Percentiles rank a stretch among this genome's conserved stretches.
Evolutionary conservation across 92 coral and sea anemone species (phyloP).

Genomic region (Zoanthus solanderi): DNA sequence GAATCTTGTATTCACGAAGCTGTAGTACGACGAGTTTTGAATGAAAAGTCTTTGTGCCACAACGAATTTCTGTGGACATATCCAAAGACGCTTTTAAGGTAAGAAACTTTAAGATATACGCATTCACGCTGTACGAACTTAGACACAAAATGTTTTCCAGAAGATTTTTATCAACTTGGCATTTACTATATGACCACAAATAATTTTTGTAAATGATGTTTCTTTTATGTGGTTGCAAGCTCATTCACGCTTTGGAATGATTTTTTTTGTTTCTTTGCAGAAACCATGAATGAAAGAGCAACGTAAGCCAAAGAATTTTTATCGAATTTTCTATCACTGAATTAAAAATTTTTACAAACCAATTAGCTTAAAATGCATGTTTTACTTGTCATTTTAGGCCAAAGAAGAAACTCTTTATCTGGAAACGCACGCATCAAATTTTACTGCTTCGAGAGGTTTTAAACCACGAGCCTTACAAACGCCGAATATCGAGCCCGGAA

Average conservation of each 20-base stretch:
- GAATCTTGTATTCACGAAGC: slow-evolving; percentile 22
- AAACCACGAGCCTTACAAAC: slow-evolving; percentile 49
- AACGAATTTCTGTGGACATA: slow-evolving; percentile 10
- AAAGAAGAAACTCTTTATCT: slow-evolving; percentile 56
- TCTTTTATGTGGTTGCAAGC: slow-evolving; percentile 37
- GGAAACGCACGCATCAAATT: slow-evolving; percentile 58
- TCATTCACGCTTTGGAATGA: not conserved
- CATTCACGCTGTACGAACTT: slow-evolving; percentile 22
- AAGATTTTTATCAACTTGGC: slow-evolving; percentile 18
- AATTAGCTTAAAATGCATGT: slow-evolving; percentile 6
- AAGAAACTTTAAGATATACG: slow-evolving; percentile 32
- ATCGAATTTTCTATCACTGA: slow-evolving; percentile 1
- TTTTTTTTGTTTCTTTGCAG: slow-evolving; percentile 7
- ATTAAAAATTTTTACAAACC: slow-evolving; percentile 13
- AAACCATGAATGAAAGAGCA: slow-evolving; percentile 26
- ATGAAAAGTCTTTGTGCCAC: slow-evolving; percentile 20
- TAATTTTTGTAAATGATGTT: slow-evolving; percentile 16
- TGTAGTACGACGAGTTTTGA: slow-evolving; percentile 39
- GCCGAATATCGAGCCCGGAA: slow-evolving; percentile 38
- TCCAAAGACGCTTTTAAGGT: slow-evolving; percentile 15
- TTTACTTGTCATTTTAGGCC: slow-evolving; percentile 32
- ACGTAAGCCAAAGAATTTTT: slow-evolving; percentile 7
- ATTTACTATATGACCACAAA: slow-evolving; percentile 22
- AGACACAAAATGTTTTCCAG: slow-evolving; percentile 2
- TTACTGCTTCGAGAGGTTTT: slow-evolving; percentile 54